phyloP scores from a whole-genome alignment of 1,140 invertebrate genomes.

The Drosophila nannoptera region DNA sequence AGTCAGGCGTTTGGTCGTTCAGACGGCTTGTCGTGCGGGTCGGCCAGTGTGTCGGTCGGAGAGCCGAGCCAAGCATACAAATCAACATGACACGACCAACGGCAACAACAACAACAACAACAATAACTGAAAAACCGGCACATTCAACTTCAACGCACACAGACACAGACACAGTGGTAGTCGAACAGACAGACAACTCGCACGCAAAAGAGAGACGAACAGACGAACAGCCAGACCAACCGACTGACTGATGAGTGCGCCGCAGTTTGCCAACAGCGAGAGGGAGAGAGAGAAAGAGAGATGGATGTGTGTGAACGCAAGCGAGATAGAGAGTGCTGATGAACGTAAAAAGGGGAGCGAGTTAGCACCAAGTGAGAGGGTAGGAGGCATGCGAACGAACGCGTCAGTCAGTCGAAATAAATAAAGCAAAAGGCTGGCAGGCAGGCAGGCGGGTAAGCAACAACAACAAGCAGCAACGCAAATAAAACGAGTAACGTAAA shows the following conservation, averaged over 20 bases:
- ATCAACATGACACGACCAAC: conserved; percentile 77
- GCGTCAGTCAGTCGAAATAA: conserved; percentile 59
- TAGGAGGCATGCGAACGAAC: conserved; percentile 47
- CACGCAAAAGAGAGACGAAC: conserved; percentile 33
- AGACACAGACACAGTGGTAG: conserved; percentile 39
- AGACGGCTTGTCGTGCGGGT: conserved; percentile 10
- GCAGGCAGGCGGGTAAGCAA: conserved; percentile 30
- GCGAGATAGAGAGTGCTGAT: conserved; percentile 16
- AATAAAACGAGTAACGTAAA: conserved; percentile 48
- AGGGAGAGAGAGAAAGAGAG: too few species aligned
- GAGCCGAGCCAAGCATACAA: conserved; percentile 61
- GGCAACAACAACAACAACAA: conserved; percentile 59
- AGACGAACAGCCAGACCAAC: conserved; percentile 32
- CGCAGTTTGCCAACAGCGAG: conserved; percentile 12
- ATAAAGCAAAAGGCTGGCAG: conserved; percentile 58
- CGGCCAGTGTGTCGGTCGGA: conserved; percentile 1
- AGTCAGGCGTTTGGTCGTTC: conserved; percentile 20
- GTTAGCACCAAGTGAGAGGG: conserved; percentile 9
- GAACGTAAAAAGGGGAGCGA: conserved; percentile 27
- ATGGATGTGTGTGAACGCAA: not conserved
- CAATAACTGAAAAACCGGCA: conserved; percentile 53
- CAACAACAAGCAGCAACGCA: conserved; percentile 30
- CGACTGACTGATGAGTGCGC: conserved; percentile 44
- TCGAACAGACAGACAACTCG: conserved; percentile 27
- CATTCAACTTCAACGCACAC: conserved; percentile 67